These are phyloP conservation scores for Ennomos quercinarius DNA, from an alignment of 2,888 invertebrate species.

Conservation along the genomic window DNA sequence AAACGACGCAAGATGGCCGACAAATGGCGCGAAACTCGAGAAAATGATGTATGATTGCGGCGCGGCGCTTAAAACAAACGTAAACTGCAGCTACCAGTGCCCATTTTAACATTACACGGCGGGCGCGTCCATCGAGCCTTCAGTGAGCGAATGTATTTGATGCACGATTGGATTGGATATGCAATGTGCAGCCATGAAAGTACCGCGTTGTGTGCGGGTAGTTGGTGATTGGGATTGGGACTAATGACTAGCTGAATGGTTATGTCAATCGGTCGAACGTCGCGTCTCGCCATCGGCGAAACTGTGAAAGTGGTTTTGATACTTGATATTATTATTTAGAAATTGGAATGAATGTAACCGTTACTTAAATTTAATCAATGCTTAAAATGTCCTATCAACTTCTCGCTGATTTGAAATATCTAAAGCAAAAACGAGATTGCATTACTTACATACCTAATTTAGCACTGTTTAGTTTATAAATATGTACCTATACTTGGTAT, in stretches of 20 bases:
- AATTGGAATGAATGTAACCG: too few species aligned
- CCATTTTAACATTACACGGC: conserved; percentile 26
- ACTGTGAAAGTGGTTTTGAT: conserved; percentile 6
- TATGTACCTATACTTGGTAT: too few species aligned
- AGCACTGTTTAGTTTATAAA: too few species aligned
- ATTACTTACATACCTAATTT: too few species aligned
- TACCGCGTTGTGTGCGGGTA: conserved; percentile 17
- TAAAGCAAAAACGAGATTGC: too few species aligned
- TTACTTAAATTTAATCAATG: too few species aligned
- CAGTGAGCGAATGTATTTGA: conserved; percentile 20
- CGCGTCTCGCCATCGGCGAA: neutral
- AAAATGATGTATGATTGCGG: conserved; percentile 76
- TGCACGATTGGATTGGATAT: conserved; percentile 31
- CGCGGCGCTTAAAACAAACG: conserved; percentile 72
- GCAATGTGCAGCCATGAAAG: conserved; percentile 15
- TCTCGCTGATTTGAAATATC: too few species aligned
- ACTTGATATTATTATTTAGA: too few species aligned
- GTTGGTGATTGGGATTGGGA: conserved; percentile 18
- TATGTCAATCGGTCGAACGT: conserved; percentile 18
- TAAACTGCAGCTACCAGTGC: conserved; percentile 41
- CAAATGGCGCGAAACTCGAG: conserved; percentile 69
- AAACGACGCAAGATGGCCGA: conserved; percentile 59
- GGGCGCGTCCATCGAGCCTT: conserved; percentile 16
- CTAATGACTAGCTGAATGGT: conserved; percentile 18
- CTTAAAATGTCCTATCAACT: too few species aligned